Evolutionary conservation across 23 tunicate genomes (phyloP), one percentile per base, ranked within the genome.

Genomic region (Clavelina lepadiformis): DNA sequence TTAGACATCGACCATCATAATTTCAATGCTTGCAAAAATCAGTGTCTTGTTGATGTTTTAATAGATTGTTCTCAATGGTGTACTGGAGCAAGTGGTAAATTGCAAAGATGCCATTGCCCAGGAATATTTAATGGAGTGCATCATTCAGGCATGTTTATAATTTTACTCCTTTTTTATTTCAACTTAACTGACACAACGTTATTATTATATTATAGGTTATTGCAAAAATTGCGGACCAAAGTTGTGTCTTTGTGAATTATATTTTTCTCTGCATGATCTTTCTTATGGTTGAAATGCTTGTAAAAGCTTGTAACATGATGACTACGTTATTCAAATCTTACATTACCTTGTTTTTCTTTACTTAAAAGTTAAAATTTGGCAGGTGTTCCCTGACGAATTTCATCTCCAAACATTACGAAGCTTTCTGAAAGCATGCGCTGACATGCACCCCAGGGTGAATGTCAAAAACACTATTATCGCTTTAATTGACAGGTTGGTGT

Each of bases 101-200:
- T 91, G 98, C 69, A 69, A 69, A 18, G 98, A 91, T 56, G 72
- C 98, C 3, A 82, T 91, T 0, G 98, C 98, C 15, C 98, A 91
- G 38, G 89, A 81, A 50, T 91, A 91, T 57, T 50, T 91, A 45
- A 91, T 91, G 98, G 98, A 91, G 51, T 91, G 91, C 71, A 82
- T 91, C 19, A 91, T 91, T 13, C 98, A 91, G 57, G 91, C 53
- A 31, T 29, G 33, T 61, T 61, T 24, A 22, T 22, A 13, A 18
- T 22, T 55, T 55, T 0, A 18, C n/a, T 0, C 24, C 0, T 24
- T 55, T 24, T 55, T 22, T 62, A 13, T 61, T 66, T 52, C 8
- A n/a, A n/a, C n/a, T 22, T 18, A 19, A 23, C 18, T n/a, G 18
- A 56, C 18, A n/a, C 18, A 0, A 15, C 19, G 19, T 25, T n/a